Evolutionary conservation across 2,113 vertebrate species (phyloP), one percentile per base, ranked within the genome.

Genomic region (Esox niger): DNA sequence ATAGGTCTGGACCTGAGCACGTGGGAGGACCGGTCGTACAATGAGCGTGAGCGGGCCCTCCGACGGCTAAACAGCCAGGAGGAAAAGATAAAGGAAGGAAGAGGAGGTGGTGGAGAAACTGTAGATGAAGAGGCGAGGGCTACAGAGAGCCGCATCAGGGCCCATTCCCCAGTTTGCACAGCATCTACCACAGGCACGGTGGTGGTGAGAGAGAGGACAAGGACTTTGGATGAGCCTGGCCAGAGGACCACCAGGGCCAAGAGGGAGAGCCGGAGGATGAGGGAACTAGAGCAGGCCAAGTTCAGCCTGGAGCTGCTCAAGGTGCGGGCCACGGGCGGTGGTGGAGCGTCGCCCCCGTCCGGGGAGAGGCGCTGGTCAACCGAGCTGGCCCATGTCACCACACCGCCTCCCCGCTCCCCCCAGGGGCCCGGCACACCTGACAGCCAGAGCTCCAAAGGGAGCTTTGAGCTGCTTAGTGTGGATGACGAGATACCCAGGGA

Each of bases 271-370:
- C 91, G 97, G 56, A 88, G 97, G 74, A 96, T 97, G 95, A 91
- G 98, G 64, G 98, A 99, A 66, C 76, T 99, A 74, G 97, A 99
- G 23, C 98, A 99, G 82, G 98, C 97, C 0, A 94, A 95, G 73
- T 99, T 98, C 82, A 98, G 97, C 82, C 88, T 99, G 84, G 95
- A 98, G 80, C 86, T 98, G 71, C 93, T 98, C 0, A 98, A 98
- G 82, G 96, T 98, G 0, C 93, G 97, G 6, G 94, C 95, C 27
- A 95, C 90, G 0, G 87, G 94, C 0, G 90, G 91, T 0, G 71
- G 82, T 26, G 71, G 82, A 26, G 63, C 81, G 1, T 82, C 88
- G 0, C 97, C 96, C 0, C 95, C 96, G 1, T 92, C 95, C 0
- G 96, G 98, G 43, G 96, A 98, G 60, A 90, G 81, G 0, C 91